Percentiles rank a stretch among this genome's conserved stretches.
phyloP scores from a whole-genome alignment of 2,797 vertebrate species.

The Melanotaenia pygmaea region DNA sequence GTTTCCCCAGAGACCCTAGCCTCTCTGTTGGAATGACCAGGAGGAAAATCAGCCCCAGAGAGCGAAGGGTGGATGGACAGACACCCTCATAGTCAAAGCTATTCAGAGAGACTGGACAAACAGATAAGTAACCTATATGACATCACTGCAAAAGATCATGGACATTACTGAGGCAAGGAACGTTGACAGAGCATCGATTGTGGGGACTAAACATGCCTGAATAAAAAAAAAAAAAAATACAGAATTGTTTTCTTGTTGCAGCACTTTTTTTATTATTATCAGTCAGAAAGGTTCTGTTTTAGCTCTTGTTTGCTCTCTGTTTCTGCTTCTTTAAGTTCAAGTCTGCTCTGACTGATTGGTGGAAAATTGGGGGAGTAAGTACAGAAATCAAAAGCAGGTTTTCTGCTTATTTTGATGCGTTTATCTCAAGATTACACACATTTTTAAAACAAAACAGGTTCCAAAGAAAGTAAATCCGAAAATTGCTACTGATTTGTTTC shows the following conservation, averaged over 20 bases:
- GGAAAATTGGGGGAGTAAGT: neutral
- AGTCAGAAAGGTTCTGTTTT: neutral
- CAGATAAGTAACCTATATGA: slow-evolving; percentile 1
- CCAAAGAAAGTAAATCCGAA: neutral
- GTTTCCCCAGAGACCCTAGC: slow-evolving; percentile 85
- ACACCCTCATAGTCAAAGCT: slow-evolving; percentile 17
- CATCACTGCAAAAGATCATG: neutral
- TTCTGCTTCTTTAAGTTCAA: neutral
- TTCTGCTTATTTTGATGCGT: no score
- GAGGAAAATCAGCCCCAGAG: slow-evolving; percentile 56
- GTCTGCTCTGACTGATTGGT: neutral
- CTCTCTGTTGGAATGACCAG: slow-evolving; percentile 75
- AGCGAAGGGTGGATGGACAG: slow-evolving; percentile 54
- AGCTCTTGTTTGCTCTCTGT: neutral
- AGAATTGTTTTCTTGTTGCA: no score
- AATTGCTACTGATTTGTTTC: no score
- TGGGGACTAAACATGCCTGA: no score
- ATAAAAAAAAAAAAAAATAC: no score
- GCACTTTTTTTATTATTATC: no score
- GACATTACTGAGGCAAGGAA: neutral
- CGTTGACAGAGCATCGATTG: no score
- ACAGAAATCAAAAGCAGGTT: neutral
- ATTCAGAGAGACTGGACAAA: neutral
- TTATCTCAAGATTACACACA: neutral
- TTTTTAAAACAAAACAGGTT: neutral